Evolutionary conservation across 1,140 invertebrate genomes (phyloP), one percentile per base, ranked within the genome.

Genomic region (Brachionus rotundiformis): DNA sequence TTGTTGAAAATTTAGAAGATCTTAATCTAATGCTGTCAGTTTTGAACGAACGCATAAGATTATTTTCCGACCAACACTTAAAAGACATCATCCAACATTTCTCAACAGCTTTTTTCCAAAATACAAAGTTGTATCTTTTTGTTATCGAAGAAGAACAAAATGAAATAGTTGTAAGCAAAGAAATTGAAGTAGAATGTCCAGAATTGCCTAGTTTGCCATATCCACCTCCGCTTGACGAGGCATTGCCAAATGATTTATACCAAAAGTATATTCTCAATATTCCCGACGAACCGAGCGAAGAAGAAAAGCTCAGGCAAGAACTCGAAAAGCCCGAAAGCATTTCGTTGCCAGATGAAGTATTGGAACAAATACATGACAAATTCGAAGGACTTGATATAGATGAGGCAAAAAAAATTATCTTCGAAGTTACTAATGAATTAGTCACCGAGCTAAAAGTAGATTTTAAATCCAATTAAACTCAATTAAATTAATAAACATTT

Each of bases 281-380:
- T 11, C 41, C 68, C 5, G 68, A 73, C 4, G 68, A 73, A 25
- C 68, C 68, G 0, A 25, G 19, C 25, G 36, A 41, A 27, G 68
- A 73, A 31, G 39, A 73, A 25, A 73, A 44, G 10, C 25, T 25
- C 1, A 41, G 68, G 25, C 8, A 73, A 73, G 68, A 73, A 44
- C 36, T 73, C 3, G 68, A 73, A 25, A 73, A 73, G 3, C 68
- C 68, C 1, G 68, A 73, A 10, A 44, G 27, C 44, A 73, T 73
- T 44, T 7, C 25, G 23, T 25, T 73, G 11, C 25, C 68, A 13
- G 68, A 73, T 13, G 47, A 79, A 59, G 59, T 79, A 10, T 7
- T 59, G n/a, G 76, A 79, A n/a, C 44, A 79, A 63, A 79, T 63
- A 59, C 31, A 63, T 79, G 29, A 54, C 16, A 63, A 79, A 41